phyloP scores from a whole-genome alignment of 2,888 invertebrate genomes.

The Coelopa pilipes region DNA sequence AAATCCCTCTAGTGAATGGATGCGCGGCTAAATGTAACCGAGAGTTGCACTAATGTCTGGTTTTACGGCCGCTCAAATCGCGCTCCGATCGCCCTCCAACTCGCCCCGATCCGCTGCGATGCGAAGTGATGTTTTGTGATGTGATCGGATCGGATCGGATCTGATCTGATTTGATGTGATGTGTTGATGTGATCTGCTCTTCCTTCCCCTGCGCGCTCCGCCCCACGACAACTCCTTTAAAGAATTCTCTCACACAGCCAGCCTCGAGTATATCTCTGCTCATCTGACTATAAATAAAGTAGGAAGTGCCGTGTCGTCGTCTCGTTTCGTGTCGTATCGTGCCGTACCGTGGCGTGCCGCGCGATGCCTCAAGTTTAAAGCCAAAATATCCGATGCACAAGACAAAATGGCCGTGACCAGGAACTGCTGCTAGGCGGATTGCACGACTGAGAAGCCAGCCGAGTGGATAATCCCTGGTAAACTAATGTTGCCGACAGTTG shows the following conservation, averaged over 20 bases:
- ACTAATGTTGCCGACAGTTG: not conserved
- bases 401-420: slow-evolving; percentile 37
- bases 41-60: slow-evolving; percentile 36
- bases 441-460: not conserved
- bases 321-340: too few species aligned
- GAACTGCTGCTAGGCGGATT: slow-evolving; percentile 12
- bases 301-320: too few species aligned
- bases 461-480: slow-evolving; percentile 26
- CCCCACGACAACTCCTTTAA: too few species aligned
- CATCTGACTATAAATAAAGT: too few species aligned
- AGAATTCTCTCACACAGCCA: too few species aligned
- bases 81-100: not conserved
- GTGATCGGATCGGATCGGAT: too few species aligned
- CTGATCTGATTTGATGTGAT: too few species aligned
- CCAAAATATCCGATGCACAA: slow-evolving; percentile 8
- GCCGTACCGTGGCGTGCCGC: too few species aligned
- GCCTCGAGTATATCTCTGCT: not conserved
- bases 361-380: slow-evolving; percentile 16
- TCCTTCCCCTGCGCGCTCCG: too few species aligned
- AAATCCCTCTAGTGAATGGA: slow-evolving; percentile 50
- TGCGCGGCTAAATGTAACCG: slow-evolving; percentile 39
- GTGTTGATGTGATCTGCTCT: too few species aligned
- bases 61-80: not conserved
- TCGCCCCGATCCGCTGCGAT: too few species aligned
- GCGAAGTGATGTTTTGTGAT: too few species aligned